Conservation (phyloP, 2,888 invertebrate genomes). For the Lissocephala sabroskyi region DNA sequence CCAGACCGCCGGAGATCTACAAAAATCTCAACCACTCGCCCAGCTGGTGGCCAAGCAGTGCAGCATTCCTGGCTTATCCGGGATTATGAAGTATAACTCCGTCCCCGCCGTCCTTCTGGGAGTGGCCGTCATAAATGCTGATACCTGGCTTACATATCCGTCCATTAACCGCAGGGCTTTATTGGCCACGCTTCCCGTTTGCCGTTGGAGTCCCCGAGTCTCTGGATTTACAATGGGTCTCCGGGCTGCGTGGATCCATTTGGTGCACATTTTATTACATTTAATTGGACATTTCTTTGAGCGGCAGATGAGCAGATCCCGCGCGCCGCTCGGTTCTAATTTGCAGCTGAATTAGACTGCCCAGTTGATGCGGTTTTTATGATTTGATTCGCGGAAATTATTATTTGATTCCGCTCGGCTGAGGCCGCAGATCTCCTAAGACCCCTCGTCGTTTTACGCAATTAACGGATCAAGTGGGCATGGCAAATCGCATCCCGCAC, state of each 20-base stretch:
- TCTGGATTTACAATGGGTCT: slow-evolving; percentile 40
- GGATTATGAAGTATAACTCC: slow-evolving; percentile 36
- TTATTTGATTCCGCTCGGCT: slow-evolving; percentile 13
- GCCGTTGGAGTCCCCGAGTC: slow-evolving; percentile 15
- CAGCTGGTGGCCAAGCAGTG: too few species aligned
- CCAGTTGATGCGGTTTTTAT: slow-evolving; percentile 28
- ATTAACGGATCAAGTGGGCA: slow-evolving; percentile 71
- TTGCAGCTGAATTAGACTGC: slow-evolving; percentile 24
- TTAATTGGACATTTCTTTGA: slow-evolving; percentile 43
- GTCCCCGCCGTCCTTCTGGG: too few species aligned
- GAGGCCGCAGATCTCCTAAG: too few species aligned
- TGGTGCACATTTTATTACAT: slow-evolving; percentile 53
- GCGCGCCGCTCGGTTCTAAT: slow-evolving; percentile 29
- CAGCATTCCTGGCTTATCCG: slow-evolving; percentile 20
- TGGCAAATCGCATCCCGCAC: slow-evolving; percentile 65
- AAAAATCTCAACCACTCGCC: not conserved
- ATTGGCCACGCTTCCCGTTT: not conserved
- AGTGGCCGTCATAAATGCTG: slow-evolving; percentile 35
- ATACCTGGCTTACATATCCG: too few species aligned
- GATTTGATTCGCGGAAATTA: slow-evolving; percentile 56
- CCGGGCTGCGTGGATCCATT: slow-evolving; percentile 7
- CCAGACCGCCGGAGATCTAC: slow-evolving; percentile 9
- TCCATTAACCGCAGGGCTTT: too few species aligned
- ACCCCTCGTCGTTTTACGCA: too few species aligned
- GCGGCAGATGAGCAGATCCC: slow-evolving; percentile 32